Conservation (phyloP, 2,113 vertebrate species). For the Ophthalmolycus amberensis region DNA sequence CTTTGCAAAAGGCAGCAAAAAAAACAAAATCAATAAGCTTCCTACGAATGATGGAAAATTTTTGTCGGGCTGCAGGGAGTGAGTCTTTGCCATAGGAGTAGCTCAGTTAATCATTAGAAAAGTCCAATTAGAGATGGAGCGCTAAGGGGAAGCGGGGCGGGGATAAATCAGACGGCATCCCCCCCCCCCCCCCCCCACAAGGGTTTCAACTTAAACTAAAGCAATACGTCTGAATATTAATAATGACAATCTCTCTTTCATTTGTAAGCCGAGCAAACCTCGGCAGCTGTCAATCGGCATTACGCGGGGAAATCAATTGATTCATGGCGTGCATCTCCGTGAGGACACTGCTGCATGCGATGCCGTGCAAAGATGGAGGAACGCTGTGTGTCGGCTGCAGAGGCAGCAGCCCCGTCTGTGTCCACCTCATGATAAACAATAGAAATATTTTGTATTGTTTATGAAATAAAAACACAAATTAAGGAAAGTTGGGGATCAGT, state of each 20-base stretch:
- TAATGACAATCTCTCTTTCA: constrained; percentile 68
- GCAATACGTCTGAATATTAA: constrained; percentile 79
- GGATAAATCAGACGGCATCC: constrained; percentile 69
- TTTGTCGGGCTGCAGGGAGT: constrained; percentile 36
- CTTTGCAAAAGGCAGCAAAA: constrained; percentile 4
- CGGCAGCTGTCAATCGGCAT: constrained; percentile 69
- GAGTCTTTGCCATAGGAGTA: constrained; percentile 48
- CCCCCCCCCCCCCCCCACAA: constrained; percentile 32
- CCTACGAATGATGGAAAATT: constrained; percentile 60
- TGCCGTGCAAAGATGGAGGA: constrained; percentile 25
- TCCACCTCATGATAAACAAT: neutral
- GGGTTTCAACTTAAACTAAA: constrained; percentile 65
- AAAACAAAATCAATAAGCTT: constrained; percentile 70
- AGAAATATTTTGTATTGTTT: constrained; percentile 8
- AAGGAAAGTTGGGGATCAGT: neutral
- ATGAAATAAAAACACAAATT: constrained; percentile 5
- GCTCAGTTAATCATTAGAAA: constrained; percentile 75
- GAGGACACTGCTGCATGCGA: neutral
- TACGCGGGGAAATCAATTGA: constrained; percentile 60
- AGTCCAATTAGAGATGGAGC: constrained; percentile 77
- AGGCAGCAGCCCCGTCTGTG: constrained; percentile 9
- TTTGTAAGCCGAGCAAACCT: constrained; percentile 54
- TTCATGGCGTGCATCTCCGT: constrained; percentile 1
- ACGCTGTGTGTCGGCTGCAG: neutral
- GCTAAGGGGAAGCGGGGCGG: constrained; percentile 43